These are phyloP conservation scores for Paratrypauchen microcephalus DNA, from an alignment of 2,797 vertebrate genomes.

Conservation along the genomic window DNA sequence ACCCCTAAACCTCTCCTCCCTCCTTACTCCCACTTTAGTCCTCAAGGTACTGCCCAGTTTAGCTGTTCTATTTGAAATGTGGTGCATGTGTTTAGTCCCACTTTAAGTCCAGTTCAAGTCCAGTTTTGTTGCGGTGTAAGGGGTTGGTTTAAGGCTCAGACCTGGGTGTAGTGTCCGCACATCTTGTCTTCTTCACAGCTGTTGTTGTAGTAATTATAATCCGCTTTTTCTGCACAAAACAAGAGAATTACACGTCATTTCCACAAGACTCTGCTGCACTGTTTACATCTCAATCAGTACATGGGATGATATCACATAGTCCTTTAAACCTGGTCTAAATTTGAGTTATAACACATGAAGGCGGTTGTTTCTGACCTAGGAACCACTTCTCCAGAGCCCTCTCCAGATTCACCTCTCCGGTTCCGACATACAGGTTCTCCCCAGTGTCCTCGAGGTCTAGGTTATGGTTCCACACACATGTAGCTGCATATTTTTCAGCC, in stretches of 20 bases:
- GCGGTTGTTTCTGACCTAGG: conserved; percentile 45
- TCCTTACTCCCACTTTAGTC: no score
- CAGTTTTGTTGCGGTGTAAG: background rate
- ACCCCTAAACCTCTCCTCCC: no score
- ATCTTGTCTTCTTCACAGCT: conserved; percentile 65
- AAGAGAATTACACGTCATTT: background rate
- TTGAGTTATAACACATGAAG: background rate
- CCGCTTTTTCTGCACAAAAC: conserved; percentile 34
- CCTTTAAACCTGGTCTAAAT: background rate
- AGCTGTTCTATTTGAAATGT: no score
- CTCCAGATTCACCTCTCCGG: conserved; percentile 35
- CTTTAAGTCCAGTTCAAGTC: background rate
- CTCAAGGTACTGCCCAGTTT: no score
- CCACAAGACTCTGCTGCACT: background rate
- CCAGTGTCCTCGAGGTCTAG: conserved; percentile 55
- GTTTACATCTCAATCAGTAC: background rate
- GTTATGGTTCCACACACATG: conserved; percentile 75
- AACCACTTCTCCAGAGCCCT: conserved; percentile 69
- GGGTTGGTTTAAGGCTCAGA: conserved; percentile 19
- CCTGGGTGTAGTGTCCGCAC: conserved; percentile 82
- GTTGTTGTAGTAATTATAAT: conserved; percentile 66
- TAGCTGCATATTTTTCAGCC: conserved; percentile 60
- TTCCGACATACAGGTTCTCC: conserved; percentile 68
- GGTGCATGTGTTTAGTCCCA: no score
- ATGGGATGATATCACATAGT: background rate